Base-by-base conservation (phyloP, 1,140 invertebrate species). In the Dolichoris vasculosae region DNA sequence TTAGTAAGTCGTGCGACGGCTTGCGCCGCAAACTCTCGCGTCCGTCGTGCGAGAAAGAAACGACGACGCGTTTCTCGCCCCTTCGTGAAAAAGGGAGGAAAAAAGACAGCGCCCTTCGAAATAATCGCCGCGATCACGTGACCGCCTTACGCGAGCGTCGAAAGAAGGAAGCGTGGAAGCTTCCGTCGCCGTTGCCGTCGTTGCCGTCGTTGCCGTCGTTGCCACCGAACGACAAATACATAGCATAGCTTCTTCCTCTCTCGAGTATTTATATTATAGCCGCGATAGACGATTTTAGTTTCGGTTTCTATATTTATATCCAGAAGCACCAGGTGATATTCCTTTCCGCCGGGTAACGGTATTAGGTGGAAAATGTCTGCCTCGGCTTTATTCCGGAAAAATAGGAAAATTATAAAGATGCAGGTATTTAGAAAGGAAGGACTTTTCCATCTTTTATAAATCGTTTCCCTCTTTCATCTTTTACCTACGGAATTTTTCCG, bases 1-100 rank as follows among this genome's bases (percentile, higher is more conserved):
- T 86, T 86, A 81, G 48, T 64, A 76, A 86, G 82, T 77, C 59
- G 83, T 43, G 23, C 43, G 71, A 43, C 55, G 55, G 64, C 32
- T 32, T 48, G 71, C 43, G 55, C 63, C n/a, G 48, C 59, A 64
- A 80, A 80, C 78, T 67, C 78, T 9, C 11, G 17, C 40, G 17
- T 63, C 32, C 32, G 11, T 13, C 23, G 55, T 2, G 55, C 23
- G 23, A 26, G 0, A 59, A 26, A 26, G 55, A 26, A 59, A 51
- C 48, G 48, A 2, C 15, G 48, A n/a, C 30, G 0, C 26, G 38
- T 20, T n/a, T n/a, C n/a, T n/a, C 8, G 7, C 55, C 11, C 26
- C 35, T 32, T 73, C 69, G 11, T 43, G 32, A 67, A 67, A n/a
- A n/a, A 67, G 38, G 32, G 35, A 1, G 11, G 51, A n/a, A 69